phyloP scores from a whole-genome alignment of 2,888 invertebrate species.

The Leucozona laternaria region DNA sequence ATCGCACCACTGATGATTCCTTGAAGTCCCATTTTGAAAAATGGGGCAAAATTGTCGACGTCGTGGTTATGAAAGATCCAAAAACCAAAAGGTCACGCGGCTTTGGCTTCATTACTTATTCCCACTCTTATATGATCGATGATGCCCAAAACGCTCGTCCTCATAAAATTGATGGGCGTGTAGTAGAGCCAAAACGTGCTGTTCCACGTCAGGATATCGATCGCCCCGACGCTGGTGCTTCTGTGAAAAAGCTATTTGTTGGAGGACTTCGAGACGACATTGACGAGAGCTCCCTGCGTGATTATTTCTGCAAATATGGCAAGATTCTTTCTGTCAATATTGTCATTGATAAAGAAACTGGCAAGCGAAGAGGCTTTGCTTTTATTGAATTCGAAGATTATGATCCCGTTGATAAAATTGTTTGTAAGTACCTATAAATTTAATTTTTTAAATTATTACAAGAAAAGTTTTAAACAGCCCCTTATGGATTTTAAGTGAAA shows the following conservation, averaged over 20 bases:
- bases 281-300: conserved; percentile 93
- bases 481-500: no score
- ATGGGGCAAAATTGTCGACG: conserved; percentile 98
- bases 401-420: conserved; percentile 98
- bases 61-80: conserved; percentile 98
- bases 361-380: conserved; percentile 97
- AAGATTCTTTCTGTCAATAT: conserved; percentile 93
- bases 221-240: conserved; percentile 95
- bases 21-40: conserved; percentile 96
- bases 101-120: conserved; percentile 99
- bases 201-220: conserved; percentile 97
- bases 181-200: conserved; percentile 98
- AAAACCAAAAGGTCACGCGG: conserved; percentile 97
- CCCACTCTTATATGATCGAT: conserved; percentile 97
- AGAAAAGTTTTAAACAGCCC: no score
- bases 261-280: conserved; percentile 97
- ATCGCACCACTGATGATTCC: conserved; percentile 95
- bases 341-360: conserved; percentile 95
- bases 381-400: conserved; percentile 98
- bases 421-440: conserved; percentile 87
- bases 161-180: conserved; percentile 95
- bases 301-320: conserved; percentile 93
- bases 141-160: conserved; percentile 95
- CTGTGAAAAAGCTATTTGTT: conserved; percentile 97
- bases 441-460: no score